Percentiles rank a stretch among this genome's conserved stretches.
Conservation (phyloP, 1,140 invertebrate genomes). For the Spodoptera frugiperda region DNA sequence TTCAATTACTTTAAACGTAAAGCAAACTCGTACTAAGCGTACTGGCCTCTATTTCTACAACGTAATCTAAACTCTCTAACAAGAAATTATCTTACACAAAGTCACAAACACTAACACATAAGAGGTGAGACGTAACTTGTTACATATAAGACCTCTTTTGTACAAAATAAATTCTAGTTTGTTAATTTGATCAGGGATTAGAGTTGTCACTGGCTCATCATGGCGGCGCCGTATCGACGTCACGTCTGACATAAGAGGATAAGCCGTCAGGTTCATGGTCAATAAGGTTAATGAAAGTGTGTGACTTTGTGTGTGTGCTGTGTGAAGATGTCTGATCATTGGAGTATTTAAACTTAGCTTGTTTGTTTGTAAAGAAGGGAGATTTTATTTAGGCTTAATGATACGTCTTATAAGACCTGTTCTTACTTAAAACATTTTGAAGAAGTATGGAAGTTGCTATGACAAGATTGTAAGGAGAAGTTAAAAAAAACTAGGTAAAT, state of each 20-base stretch:
- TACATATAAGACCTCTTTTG: neutral
- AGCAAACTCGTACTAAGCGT: too few species aligned
- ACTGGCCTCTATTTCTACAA: too few species aligned
- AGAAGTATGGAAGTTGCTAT: too few species aligned
- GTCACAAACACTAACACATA: too few species aligned
- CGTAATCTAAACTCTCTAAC: too few species aligned
- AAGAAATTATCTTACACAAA: too few species aligned
- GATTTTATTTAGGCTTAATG: too few species aligned
- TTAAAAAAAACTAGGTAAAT: too few species aligned
- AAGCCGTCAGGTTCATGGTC: constrained; percentile 2
- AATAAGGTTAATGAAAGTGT: constrained; percentile 11
- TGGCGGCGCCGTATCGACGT: constrained; percentile 22
- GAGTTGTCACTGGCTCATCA: neutral
- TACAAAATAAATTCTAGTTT: constrained; percentile 2
- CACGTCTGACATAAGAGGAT: neutral
- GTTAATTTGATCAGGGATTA: constrained; percentile 16
- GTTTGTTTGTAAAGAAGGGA: neutral
- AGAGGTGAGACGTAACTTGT: neutral
- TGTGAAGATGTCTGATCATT: neutral
- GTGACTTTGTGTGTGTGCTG: neutral
- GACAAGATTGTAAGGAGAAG: too few species aligned
- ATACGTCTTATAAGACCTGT: too few species aligned
- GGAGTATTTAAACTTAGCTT: neutral
- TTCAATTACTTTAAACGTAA: too few species aligned
- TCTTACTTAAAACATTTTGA: too few species aligned